Percentiles rank a stretch among this genome's conserved stretches.
Evolutionary conservation across 2,888 invertebrate genomes (phyloP).

Genomic region (Junonia oenone): DNA sequence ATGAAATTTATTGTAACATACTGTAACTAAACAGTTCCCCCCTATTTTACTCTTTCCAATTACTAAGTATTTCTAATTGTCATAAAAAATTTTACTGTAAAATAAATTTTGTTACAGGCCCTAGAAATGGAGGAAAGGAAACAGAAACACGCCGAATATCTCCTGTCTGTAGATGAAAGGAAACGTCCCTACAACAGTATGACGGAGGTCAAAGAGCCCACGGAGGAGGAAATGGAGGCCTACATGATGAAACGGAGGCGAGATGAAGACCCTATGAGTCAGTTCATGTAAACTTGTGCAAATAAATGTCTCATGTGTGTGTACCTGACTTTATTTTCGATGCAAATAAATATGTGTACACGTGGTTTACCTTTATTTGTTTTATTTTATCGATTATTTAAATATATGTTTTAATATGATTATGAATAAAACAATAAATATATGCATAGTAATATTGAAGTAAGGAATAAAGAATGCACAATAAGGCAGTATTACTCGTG

Average conservation of each 20-base stretch:
- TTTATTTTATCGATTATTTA: no score
- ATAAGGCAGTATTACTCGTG: not conserved
- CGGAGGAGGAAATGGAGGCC: constrained; percentile 95
- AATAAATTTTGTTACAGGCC: constrained; percentile 78
- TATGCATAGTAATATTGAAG: not conserved
- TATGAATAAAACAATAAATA: not conserved
- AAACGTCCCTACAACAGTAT: constrained; percentile 96
- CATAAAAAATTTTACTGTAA: no score
- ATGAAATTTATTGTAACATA: no score
- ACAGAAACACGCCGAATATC: constrained; percentile 80
- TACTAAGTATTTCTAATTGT: no score
- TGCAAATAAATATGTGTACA: not conserved
- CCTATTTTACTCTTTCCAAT: not conserved
- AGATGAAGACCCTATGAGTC: constrained; percentile 96
- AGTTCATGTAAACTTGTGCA: constrained; percentile 72
- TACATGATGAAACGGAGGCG: constrained; percentile 91
- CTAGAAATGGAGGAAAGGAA: constrained; percentile 82
- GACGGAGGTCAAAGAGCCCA: constrained; percentile 89
- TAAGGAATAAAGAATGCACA: no score
- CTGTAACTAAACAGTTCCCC: no score
- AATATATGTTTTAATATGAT: no score
- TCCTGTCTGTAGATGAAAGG: constrained; percentile 89
- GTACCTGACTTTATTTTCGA: not conserved
- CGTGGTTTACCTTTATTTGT: not conserved
- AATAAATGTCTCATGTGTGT: no score